Percentiles rank a stretch among this genome's conserved stretches.
These are phyloP conservation scores for Nomada flava DNA, from an alignment of 2,888 invertebrate genomes.

Conservation along the genomic window DNA sequence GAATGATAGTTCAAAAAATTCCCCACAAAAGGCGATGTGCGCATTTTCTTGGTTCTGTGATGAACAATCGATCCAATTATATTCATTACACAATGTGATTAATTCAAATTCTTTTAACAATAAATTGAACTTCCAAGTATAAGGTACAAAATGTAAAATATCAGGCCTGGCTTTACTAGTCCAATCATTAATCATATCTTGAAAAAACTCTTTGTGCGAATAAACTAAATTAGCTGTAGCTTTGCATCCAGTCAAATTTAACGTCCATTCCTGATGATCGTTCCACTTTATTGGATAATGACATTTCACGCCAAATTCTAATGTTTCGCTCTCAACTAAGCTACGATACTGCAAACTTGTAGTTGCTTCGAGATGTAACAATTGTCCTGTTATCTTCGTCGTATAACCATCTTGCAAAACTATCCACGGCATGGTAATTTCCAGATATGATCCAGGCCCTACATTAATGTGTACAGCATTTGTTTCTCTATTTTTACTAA, in stretches of 20 bases:
- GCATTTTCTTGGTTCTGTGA: slow-evolving; percentile 98
- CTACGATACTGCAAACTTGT: slow-evolving; percentile 97
- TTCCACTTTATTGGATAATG: slow-evolving; percentile 98
- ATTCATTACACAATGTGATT: slow-evolving; percentile 96
- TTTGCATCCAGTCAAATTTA: slow-evolving; percentile 96
- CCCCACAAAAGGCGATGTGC: slow-evolving; percentile 97
- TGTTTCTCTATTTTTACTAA: slow-evolving; percentile 97
- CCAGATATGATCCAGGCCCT: slow-evolving; percentile 97
- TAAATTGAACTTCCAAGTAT: slow-evolving; percentile 97
- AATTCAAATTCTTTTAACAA: slow-evolving; percentile 97
- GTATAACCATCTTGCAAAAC: slow-evolving; percentile 94
- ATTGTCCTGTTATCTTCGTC: slow-evolving; percentile 96
- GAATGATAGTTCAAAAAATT: slow-evolving; percentile 96
- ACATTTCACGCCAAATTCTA: slow-evolving; percentile 95
- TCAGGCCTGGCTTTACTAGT: slow-evolving; percentile 96
- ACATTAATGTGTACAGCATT: slow-evolving; percentile 98
- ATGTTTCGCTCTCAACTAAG: slow-evolving; percentile 96
- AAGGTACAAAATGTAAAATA: slow-evolving; percentile 97
- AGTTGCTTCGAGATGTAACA: slow-evolving; percentile 97
- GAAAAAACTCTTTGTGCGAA: slow-evolving; percentile 97
- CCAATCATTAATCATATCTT: slow-evolving; percentile 98
- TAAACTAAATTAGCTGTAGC: slow-evolving; percentile 96
- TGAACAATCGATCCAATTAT: slow-evolving; percentile 99
- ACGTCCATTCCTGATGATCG: slow-evolving; percentile 97
- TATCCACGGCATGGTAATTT: slow-evolving; percentile 98